A percentile compares a stretch with the other conserved stretches of the same genome.
These are phyloP conservation scores for Eueides isabella DNA, from an alignment of 1,140 invertebrate species.

Conservation along the genomic window DNA sequence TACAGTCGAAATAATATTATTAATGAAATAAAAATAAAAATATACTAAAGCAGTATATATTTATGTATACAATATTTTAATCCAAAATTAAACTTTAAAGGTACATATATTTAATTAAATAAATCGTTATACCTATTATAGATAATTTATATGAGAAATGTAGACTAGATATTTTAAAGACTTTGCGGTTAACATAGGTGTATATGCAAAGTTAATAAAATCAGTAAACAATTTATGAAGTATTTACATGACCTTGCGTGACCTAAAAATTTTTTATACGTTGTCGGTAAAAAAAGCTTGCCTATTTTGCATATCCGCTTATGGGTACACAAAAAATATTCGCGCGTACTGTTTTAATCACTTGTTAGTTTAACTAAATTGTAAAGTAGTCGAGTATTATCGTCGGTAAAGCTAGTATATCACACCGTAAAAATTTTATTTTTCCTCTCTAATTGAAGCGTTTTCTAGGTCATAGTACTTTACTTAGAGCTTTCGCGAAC, in stretches of 20 bases:
- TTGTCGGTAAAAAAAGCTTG: not conserved
- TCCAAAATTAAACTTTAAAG: no score
- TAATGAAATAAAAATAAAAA: no score
- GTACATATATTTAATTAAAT: not conserved
- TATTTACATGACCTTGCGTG: slow-evolving; percentile 17
- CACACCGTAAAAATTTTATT: slow-evolving; percentile 23
- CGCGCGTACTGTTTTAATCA: slow-evolving; percentile 12
- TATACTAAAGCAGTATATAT: no score
- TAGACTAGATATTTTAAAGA: not conserved
- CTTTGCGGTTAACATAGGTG: not conserved
- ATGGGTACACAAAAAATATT: slow-evolving; percentile 1
- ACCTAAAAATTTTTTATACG: slow-evolving; percentile 13
- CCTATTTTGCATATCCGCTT: slow-evolving; percentile 20
- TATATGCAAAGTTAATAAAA: not conserved
- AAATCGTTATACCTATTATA: not conserved
- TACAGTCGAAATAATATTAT: no score
- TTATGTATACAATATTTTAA: no score
- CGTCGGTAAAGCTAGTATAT: slow-evolving; percentile 26
- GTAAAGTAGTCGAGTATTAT: slow-evolving; percentile 30
- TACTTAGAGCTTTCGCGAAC: slow-evolving; percentile 24
- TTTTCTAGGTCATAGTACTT: slow-evolving; percentile 32
- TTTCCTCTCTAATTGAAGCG: slow-evolving; percentile 33
- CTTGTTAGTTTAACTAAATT: slow-evolving; percentile 26
- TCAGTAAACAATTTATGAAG: slow-evolving; percentile 10
- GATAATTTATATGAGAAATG: not conserved